Base-by-base conservation (phyloP, 1,140 invertebrate genomes). In the Tetraneura akinire region DNA sequence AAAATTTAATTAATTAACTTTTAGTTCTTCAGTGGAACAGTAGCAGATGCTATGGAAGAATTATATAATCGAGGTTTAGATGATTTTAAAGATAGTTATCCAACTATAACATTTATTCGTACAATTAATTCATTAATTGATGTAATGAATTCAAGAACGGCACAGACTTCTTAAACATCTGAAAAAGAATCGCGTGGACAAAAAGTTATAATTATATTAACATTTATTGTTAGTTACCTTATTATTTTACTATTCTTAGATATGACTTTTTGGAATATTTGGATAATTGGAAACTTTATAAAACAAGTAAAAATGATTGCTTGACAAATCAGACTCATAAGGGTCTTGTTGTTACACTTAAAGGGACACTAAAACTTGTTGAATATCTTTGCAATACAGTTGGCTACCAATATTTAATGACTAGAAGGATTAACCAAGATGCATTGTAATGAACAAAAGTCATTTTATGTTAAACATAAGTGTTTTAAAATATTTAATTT, bases 361-460 rank as follows among this genome's bases (percentile, higher is more conserved):
- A 55, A 23, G 53, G 53, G n/a, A 55, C 53, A 55, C 21, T 55
- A 21, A n/a, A 55, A 55, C n/a, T 55, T 55, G 53, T 55, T 55
- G 0, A 55, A 55, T 0, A 55, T 55, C n/a, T 55, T 0, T 23
- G 53, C n/a, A n/a, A 55, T 55, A 9, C n/a, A 55, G 21, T 55
- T 55, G 53, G 21, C 9, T 55, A 55, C 21, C 8, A 55, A 55
- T 21, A 55, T 55, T 53, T 53, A 8, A 53, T 53, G 51, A 53
- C 51, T n/a, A 53, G 51, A 8, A 18, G 51, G 21, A 21, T 53
- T 18, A 53, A 53, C n/a, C 51, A 53, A 53, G 51, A 53, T 53
- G 51, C 51, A 53, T 6, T 21, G 6, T 16, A 53, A n/a, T n/a
- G 51, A n/a, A 53, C n/a, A 53, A 53, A 0, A n/a, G 6, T 53